These are phyloP conservation scores for Dreissena polymorpha DNA, from an alignment of 1,140 invertebrate species.

Conservation along the genomic window DNA sequence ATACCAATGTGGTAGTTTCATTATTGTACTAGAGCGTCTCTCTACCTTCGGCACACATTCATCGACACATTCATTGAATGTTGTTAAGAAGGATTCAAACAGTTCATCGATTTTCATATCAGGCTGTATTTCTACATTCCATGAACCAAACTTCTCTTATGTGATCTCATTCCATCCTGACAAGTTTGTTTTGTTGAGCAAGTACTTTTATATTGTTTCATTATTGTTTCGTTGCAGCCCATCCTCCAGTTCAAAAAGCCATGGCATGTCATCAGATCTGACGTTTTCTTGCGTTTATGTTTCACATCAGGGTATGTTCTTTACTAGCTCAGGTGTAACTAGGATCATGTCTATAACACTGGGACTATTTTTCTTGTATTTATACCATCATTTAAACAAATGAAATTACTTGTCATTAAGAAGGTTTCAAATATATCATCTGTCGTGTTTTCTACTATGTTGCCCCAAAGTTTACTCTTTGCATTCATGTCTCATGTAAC, in stretches of 20 bases:
- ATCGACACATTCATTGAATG: background rate
- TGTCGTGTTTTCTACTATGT: background rate
- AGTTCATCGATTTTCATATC: constrained; percentile 1
- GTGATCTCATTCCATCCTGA: background rate
- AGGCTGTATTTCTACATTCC: too few relatives aligned
- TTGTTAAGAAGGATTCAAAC: background rate
- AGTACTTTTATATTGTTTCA: background rate
- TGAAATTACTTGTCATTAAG: background rate
- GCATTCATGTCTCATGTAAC: constrained; percentile 20
- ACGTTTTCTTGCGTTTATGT: constrained; percentile 18
- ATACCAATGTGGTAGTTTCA: background rate
- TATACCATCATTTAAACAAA: constrained; percentile 4
- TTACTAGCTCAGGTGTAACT: background rate
- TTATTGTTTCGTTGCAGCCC: too few relatives aligned
- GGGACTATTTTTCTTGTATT: background rate
- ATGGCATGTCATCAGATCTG: constrained; percentile 2
- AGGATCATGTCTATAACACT: constrained; percentile 18
- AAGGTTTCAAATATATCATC: background rate
- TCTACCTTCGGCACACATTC: background rate
- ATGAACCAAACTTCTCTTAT: background rate
- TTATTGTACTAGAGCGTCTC: background rate
- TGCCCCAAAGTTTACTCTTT: constrained; percentile 20
- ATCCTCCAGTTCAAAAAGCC: background rate
- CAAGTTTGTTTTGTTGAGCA: background rate
- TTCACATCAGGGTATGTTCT: background rate